Percentiles rank a stretch among this genome's conserved stretches.
phyloP scores from a whole-genome alignment of 2,797 vertebrate genomes.

The Odontamblyopus lacepedii region DNA sequence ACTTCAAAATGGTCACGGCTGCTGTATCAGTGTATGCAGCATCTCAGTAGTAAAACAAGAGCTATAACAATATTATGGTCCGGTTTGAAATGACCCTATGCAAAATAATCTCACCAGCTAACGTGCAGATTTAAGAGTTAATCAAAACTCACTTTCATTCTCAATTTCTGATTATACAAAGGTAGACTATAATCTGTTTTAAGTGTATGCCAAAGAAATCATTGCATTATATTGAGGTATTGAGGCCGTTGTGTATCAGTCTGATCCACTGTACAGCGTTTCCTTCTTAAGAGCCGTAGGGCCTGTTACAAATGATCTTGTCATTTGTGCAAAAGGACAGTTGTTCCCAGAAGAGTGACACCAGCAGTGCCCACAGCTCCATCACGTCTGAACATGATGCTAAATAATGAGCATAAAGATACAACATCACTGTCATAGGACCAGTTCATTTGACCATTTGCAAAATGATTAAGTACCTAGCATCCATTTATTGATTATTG shows the following conservation, averaged over 20 bases:
- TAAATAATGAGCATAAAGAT: neutral
- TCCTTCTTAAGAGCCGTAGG: neutral
- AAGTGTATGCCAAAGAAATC: neutral
- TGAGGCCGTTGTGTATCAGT: neutral
- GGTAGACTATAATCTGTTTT: neutral
- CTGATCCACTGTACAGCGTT: neutral
- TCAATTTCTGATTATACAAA: neutral
- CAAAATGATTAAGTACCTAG: too few relatives aligned
- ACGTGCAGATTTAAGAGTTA: neutral
- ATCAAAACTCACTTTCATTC: neutral
- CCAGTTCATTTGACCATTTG: too few relatives aligned
- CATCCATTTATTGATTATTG: too few relatives aligned
- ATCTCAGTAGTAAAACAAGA: neutral
- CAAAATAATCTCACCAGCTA: neutral
- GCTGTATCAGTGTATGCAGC: neutral
- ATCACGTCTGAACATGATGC: neutral
- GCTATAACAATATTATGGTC: neutral
- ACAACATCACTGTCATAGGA: neutral
- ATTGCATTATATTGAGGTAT: neutral
- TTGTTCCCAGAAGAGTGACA: conserved; percentile 5
- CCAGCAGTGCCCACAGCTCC: neutral
- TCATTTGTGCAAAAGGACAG: conserved; percentile 9
- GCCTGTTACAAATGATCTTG: neutral
- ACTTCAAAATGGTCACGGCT: conserved; percentile 1
- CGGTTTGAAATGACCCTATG: neutral